phyloP scores from a whole-genome alignment of 2,113 vertebrate species.

The Bungarus multicinctus region DNA sequence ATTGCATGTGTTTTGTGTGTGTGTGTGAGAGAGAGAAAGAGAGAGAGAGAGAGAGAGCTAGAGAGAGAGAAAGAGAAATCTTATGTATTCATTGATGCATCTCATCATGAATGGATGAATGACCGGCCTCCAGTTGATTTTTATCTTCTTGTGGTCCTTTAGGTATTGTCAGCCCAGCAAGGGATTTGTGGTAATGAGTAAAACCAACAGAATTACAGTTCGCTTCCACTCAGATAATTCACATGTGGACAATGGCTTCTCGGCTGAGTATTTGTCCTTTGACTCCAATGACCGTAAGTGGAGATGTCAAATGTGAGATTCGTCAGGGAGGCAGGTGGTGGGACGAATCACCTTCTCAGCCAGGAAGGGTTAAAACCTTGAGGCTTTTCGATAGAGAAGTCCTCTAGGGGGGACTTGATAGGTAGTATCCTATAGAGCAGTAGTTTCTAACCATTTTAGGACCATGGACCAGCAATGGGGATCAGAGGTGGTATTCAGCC shows the following conservation, averaged over 20 bases:
- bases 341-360: not conserved
- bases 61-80: not conserved
- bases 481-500: too few relatives aligned
- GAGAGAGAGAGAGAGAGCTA: too few relatives aligned
- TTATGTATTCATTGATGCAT: not conserved
- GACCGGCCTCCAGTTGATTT: not conserved
- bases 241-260: slow-evolving; percentile 84
- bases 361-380: not conserved
- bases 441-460: too few relatives aligned
- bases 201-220: slow-evolving; percentile 72
- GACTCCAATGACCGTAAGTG: slow-evolving; percentile 82
- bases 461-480: too few relatives aligned
- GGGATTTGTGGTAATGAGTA: slow-evolving; percentile 68
- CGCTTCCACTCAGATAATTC: slow-evolving; percentile 80
- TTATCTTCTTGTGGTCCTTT: not conserved
- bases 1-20: not conserved
- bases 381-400: not conserved
- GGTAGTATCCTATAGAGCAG: too few relatives aligned
- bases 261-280: slow-evolving; percentile 74
- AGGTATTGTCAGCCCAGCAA: slow-evolving; percentile 80
- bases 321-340: fast-evolving
- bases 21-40: not conserved
- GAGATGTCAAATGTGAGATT: not conserved
- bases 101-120: not conserved
- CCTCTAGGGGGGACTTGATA: not conserved